Base-by-base conservation (phyloP, 1,140 invertebrate species). In the Pogonognathellus flavescens region DNA sequence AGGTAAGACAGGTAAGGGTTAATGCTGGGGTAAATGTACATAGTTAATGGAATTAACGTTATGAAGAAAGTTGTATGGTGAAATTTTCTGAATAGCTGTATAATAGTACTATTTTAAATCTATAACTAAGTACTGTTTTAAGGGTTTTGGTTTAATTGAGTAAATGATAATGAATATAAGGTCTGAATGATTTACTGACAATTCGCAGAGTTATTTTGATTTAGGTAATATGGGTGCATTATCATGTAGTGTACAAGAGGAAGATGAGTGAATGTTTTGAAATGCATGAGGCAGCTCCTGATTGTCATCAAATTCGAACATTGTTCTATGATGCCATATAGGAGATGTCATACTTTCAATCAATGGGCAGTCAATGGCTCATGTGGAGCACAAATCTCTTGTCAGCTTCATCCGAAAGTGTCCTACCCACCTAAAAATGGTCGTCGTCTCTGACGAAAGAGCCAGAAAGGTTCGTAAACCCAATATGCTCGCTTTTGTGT, bases 381-480 rank as follows among this genome's bases (percentile, higher is more conserved):
- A 90, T 53, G 91, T 90, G 10, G 91, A 92, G 81, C 97, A 98
- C 90, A 95, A 96, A 88, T 95, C 95, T 41, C 93, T 98, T 16
- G 97, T 98, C 1, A 94, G 94, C 89, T 97, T 96, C 88, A 98
- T 98, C 70, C 97, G 97, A 90, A 94, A 94, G 87, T 97, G 97
- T 92, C 95, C 96, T 89, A 93, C 95, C 10, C 92, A 96, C 85
- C 97, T 98, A 95, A 93, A 97, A 83, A 97, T 98, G 94, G 97
- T 98, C 1, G 97, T 98, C 0, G 93, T 97, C 4, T 98, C 98
- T 90, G 97, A 98, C 92, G 96, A 98, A 90, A 97, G 97, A 89
- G 96, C 98, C 0, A 93, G 95, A 81, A 98, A 98, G 93, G 96
- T 95, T 89, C 87, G 87, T 70, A 70, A 70, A 70, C 87, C 60